phyloP scores from a whole-genome alignment of 2,113 vertebrate genomes.

The Ardeotis arabs region DNA sequence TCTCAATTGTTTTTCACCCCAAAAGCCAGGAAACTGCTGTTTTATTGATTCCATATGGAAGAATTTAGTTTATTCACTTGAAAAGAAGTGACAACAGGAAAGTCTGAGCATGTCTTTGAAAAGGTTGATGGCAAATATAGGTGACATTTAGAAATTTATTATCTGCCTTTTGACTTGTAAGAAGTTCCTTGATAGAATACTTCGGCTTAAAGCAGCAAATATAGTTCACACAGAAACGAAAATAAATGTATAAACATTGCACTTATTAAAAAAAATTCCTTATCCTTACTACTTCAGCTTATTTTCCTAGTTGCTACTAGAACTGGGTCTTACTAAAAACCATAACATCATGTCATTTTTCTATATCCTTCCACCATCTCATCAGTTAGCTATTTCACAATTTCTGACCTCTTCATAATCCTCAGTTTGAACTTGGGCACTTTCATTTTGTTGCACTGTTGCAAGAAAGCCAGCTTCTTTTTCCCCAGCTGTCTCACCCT shows the following conservation, averaged over 20 bases:
- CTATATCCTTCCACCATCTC: neutral
- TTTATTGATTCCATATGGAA: neutral
- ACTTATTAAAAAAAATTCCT: neutral
- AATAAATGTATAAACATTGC: neutral
- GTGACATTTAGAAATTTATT: neutral
- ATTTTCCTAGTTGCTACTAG: neutral
- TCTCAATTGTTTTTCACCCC: neutral
- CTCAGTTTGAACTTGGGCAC: neutral
- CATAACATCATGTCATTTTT: neutral
- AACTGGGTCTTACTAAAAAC: neutral
- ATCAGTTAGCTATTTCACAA: neutral
- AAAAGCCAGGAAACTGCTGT: neutral
- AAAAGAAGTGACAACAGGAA: neutral
- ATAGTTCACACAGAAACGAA: neutral
- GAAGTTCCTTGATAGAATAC: neutral
- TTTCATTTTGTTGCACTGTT: neutral
- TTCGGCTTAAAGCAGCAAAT: neutral
- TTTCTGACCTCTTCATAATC: neutral
- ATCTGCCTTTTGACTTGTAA: neutral
- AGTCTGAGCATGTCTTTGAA: neutral
- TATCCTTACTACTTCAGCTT: neutral
- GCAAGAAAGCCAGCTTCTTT: neutral
- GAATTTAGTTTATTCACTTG: neutral
- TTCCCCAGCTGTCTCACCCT: neutral
- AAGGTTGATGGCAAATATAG: neutral